Conservation (phyloP, 2,113 vertebrate species). For the Oplegnathus fasciatus region DNA sequence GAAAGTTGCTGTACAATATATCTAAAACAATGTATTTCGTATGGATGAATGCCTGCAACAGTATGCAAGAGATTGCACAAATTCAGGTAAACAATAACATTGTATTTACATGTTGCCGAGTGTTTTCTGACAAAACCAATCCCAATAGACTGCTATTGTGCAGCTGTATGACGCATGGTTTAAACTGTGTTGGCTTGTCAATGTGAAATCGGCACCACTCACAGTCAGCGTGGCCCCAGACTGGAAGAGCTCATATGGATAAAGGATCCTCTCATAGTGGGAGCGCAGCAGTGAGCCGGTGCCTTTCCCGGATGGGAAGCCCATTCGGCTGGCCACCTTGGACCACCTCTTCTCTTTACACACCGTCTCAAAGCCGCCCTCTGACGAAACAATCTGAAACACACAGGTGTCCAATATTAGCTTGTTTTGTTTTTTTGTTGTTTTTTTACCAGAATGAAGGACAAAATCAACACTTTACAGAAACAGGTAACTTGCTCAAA, state of each 20-base stretch:
- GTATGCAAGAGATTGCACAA: too few relatives aligned
- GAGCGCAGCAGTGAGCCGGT: conserved; percentile 92
- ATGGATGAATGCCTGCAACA: not conserved
- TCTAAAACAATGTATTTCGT: too few relatives aligned
- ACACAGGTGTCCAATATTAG: not conserved
- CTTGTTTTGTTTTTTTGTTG: not conserved
- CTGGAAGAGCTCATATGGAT: conserved; percentile 98
- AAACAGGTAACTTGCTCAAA: not conserved
- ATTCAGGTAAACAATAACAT: not conserved
- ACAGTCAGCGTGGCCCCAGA: conserved; percentile 96
- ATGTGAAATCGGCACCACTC: conserved; percentile 65
- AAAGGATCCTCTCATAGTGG: conserved; percentile 96
- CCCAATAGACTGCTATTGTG: not conserved
- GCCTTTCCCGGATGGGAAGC: conserved; percentile 93
- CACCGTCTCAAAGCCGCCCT: conserved; percentile 95
- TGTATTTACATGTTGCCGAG: not conserved
- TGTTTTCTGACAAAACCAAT: not conserved
- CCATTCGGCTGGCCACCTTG: conserved; percentile 93
- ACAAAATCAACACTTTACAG: too few relatives aligned
- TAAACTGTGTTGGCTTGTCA: not conserved
- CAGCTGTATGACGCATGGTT: not conserved
- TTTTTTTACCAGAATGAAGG: not conserved
- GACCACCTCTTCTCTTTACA: conserved; percentile 98
- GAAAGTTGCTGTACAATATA: not conserved
- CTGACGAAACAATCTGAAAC: conserved; percentile 92